phyloP scores from a whole-genome alignment of 2,888 invertebrate genomes.

The Chironomus tentans region DNA sequence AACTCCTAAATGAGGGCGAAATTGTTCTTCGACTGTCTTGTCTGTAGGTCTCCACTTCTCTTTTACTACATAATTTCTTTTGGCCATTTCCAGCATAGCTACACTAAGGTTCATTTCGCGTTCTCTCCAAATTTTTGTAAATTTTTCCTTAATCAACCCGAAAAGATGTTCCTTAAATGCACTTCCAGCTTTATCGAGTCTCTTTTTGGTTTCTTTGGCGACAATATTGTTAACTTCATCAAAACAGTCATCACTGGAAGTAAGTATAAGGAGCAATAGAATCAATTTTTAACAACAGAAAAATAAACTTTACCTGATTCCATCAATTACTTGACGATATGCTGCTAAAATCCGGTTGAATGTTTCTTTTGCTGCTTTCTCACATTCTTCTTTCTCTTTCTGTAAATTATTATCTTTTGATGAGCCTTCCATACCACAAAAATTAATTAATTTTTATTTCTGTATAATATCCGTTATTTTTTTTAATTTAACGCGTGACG shows the following conservation, averaged over 20 bases:
- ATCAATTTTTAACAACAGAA: not conserved
- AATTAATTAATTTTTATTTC: not conserved
- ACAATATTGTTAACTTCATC: not conserved
- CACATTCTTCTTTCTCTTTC: not conserved
- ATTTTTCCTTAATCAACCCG: not conserved
- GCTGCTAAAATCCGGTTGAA: not conserved
- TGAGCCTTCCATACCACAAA: not conserved
- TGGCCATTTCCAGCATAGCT: not conserved
- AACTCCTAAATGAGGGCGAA: not conserved
- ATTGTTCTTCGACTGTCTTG: not conserved
- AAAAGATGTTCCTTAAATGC: slow-evolving; percentile 7
- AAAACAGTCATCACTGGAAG: not conserved
- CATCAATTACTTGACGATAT: not conserved
- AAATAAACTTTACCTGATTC: not conserved
- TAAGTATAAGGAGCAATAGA: no score
- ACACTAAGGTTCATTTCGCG: not conserved
- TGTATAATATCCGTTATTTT: not conserved
- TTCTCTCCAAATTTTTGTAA: slow-evolving; percentile 14
- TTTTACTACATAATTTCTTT: not conserved
- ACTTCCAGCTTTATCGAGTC: not conserved
- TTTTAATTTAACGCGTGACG: not conserved
- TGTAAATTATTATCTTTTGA: not conserved
- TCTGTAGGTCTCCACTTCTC: slow-evolving; percentile 15
- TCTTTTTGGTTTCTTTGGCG: not conserved
- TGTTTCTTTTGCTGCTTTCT: not conserved